These are phyloP conservation scores for Drosophila tani DNA, from an alignment of 1,140 invertebrate genomes.

Conservation along the genomic window DNA sequence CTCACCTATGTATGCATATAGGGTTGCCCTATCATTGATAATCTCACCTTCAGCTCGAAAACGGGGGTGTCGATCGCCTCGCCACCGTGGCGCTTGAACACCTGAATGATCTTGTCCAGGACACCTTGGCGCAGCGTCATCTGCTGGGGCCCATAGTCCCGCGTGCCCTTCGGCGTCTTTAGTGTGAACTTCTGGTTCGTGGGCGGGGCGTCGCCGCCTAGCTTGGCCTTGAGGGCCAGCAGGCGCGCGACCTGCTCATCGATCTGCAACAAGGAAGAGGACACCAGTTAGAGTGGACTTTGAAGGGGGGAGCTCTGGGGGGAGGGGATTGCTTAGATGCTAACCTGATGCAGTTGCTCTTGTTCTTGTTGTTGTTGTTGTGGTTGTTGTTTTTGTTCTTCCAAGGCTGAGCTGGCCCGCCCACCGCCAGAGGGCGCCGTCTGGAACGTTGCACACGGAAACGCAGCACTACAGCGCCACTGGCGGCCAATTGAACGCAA, in stretches of 20 bases:
- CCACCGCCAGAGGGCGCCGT: constrained; percentile 64
- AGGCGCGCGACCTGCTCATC: constrained; percentile 93
- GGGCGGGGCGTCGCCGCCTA: constrained; percentile 87
- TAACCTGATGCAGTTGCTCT: constrained; percentile 83
- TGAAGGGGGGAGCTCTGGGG: background rate
- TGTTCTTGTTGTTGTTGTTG: constrained; percentile 69
- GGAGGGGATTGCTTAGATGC: constrained; percentile 68
- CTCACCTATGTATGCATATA: too few relatives aligned
- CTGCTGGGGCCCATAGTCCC: constrained; percentile 97
- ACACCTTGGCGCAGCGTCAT: constrained; percentile 97
- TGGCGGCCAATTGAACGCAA: constrained; percentile 84
- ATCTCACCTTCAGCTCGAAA: constrained; percentile 96
- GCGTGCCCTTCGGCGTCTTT: constrained; percentile 97
- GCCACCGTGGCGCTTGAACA: constrained; percentile 99
- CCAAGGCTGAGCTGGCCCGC: constrained; percentile 55
- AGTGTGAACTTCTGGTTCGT: constrained; percentile 91
- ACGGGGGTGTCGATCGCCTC: constrained; percentile 99
- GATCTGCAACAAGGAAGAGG: constrained; percentile 86
- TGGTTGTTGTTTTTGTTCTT: constrained; percentile 57
- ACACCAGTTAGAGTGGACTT: background rate
- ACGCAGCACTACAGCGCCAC: constrained; percentile 81
- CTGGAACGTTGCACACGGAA: constrained; percentile 72
- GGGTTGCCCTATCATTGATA: too few relatives aligned
- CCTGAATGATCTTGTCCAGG: constrained; percentile 93
- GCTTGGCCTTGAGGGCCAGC: constrained; percentile 91